Conservation (phyloP, 2,888 invertebrate species). For the Hydrotaea diabolus region DNA sequence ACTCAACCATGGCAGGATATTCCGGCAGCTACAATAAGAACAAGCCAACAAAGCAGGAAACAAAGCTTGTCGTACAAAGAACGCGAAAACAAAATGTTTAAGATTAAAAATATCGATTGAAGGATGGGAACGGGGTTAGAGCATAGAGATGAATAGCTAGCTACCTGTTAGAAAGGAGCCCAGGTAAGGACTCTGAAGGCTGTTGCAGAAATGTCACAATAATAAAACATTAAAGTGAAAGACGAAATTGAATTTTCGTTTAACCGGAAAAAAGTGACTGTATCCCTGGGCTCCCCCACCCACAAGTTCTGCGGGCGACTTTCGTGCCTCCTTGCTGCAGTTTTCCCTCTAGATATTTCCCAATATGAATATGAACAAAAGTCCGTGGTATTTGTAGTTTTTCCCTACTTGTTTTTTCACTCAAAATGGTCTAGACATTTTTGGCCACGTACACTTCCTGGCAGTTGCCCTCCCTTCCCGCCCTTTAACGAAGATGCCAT, state of each 20-base stretch:
- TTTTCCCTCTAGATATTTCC: not conserved
- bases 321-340: not conserved
- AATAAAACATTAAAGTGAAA: conserved; percentile 50
- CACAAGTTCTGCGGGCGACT: not conserved
- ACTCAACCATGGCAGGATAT: conserved; percentile 13
- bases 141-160: not conserved
- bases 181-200: not conserved
- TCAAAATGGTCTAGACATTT: conserved; percentile 67
- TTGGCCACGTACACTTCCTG: conserved; percentile 68
- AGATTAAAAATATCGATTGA: conserved; percentile 20
- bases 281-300: no score
- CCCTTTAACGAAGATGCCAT: conserved; percentile 28
- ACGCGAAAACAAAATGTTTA: not conserved
- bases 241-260: conserved; percentile 55
- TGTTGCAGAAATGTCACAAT: conserved; percentile 4
- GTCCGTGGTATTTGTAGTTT: conserved; percentile 54
- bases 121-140: not conserved
- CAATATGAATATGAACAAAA: conserved; percentile 58
- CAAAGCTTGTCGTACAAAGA: conserved; percentile 2
- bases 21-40: no score
- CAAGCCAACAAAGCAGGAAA: not conserved
- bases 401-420: not conserved
- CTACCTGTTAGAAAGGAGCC: not conserved
- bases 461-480: no score
- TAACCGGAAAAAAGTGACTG: conserved; percentile 20